Base-by-base conservation (phyloP, 2,888 invertebrate genomes). In the Byasa hedistus region DNA sequence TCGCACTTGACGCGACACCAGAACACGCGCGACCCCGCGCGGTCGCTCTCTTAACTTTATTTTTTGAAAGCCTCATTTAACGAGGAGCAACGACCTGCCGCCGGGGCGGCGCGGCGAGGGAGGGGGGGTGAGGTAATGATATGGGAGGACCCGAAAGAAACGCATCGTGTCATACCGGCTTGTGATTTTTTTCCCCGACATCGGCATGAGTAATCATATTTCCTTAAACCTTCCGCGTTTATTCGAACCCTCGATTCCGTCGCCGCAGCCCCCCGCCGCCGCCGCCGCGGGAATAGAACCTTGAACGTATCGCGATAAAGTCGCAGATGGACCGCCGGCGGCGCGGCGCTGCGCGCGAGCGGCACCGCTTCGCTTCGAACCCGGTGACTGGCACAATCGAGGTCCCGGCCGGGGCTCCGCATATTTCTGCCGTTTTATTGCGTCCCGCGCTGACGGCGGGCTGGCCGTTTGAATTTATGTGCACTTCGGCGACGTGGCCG, bases 121-220 rank as follows among this genome's bases (percentile, higher is more conserved):
- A n/a, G n/a, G n/a, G n/a, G n/a, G n/a, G n/a, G n/a, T n/a, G n/a
- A n/a, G 63, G 57, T 68, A 66, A 70, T 65, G 59, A 66, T 54
- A 56, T 59, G 66, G 66, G 66, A 59, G 66, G 66, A 54, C 12
- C 21, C 36, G 54, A 21, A 61, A 24, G 39, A 54, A 55, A 73
- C 75, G 73, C 76, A 79, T 80, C 81, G 80, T 82, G 83, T 83
- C 85, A 82, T 83, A 83, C 79, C 78, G 76, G 80, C 81, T 81
- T 81, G 85, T 88, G 87, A 84, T 87, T 87, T 88, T 89, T 88
- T 89, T 88, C 85, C 83, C 83, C 85, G 81, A 82, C 89, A 82
- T 87, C 85, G 84, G 82, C 89, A 89, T 91, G 91, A 91, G 88
- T 91, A 89, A 88, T 88, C 91, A 89, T 87, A 90, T 90, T 90